Evolutionary conservation across 1,140 invertebrate genomes (phyloP), one percentile per base, ranked within the genome.

Genomic region (Aphelinus certus): DNA sequence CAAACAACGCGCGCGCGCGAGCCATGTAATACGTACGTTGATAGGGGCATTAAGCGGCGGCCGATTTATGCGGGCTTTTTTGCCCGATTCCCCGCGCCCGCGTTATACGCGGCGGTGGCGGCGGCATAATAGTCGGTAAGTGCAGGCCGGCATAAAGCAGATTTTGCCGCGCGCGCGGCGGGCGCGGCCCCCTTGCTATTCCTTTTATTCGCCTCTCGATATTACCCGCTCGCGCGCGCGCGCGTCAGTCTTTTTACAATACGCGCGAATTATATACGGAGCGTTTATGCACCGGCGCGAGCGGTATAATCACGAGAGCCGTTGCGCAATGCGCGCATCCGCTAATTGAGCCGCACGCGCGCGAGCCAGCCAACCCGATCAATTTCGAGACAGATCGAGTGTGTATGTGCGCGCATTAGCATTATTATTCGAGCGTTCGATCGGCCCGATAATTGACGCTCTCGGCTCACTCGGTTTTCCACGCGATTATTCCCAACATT

Each of bases 1-100:
- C 85, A 87, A 86, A 86, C 81, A 85, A 83, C 82, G 82, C 84
- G 26, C 26, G 26, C 26, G 26, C 26, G 82, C 82, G 81, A 85
- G 85, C 83, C 83, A 83, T 84, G 85, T 87, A 86, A 87, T 86
- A 84, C 83, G 26, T 26, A 87, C 85, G 86, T 84, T 87, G 86
- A 87, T 87, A 86, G 86, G 83, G 80, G 81, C 80, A 84, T 86
- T 87, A 87, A 82, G 82, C 79, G 81, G 78, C 80, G 26, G 26
- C 26, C 83, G 85, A 87, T 87, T 86, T 87, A 85, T 86, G 68
- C 78, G 70, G 73, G 58, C 55, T 67, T 67, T 81, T 80, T 80
- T 71, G 74, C 71, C 62, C 67, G 76, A 70, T 78, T 73, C 55
- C 71, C 60, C 71, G 45, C 71, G 46, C 60, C 57, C 76, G 78